Conservation (phyloP, 92 coral and sea anemone species). For the Bergia sp. region DNA sequence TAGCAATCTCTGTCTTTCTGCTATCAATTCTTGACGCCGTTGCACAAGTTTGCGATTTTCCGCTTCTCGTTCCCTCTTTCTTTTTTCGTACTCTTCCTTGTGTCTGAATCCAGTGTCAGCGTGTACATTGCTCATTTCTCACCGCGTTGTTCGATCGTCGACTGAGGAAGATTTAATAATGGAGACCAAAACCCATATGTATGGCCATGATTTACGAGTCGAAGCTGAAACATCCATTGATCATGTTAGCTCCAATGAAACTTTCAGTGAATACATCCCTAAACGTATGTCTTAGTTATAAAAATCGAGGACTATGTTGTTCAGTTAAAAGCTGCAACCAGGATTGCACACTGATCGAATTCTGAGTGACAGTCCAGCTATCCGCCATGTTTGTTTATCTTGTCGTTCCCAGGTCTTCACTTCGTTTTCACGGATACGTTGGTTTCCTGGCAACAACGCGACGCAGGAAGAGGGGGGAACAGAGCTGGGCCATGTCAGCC, state of each 20-base stretch:
- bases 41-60: conserved; percentile 67
- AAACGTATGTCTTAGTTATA: background rate
- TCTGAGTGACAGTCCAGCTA: background rate
- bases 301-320: background rate
- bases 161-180: too few species aligned
- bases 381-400: conserved; percentile 19
- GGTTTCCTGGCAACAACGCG: too few species aligned
- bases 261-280: background rate
- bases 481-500: too few species aligned
- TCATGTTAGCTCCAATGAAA: too few species aligned
- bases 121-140: background rate
- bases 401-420: background rate
- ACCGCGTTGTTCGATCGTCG: background rate
- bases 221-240: background rate
- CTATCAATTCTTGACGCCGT: conserved; percentile 68
- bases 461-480: too few species aligned
- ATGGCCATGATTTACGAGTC: background rate
- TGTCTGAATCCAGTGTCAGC: background rate
- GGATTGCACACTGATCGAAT: too few species aligned
- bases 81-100: conserved; percentile 47
- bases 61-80: conserved; percentile 52
- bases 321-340: too few species aligned
- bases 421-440: background rate
- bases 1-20: conserved; percentile 68
- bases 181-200: background rate